These are phyloP conservation scores for Uloborus plumipes DNA, from an alignment of 2,888 invertebrate species.

Conservation along the genomic window DNA sequence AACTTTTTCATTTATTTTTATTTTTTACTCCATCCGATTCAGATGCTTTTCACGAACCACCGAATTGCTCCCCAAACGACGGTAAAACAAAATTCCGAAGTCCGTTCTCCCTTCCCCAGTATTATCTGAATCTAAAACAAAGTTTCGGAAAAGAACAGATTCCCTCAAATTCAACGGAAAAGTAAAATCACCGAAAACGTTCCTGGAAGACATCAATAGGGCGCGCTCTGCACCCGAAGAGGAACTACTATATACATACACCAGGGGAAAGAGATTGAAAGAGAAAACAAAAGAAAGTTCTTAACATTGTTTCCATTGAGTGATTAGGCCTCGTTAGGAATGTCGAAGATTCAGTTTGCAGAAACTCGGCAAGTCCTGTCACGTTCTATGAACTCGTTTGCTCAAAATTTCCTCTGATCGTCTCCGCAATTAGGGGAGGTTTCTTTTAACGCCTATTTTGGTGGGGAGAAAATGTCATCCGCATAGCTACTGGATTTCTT, in stretches of 20 bases:
- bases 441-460: constrained; percentile 5
- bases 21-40: no score
- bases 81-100: no score
- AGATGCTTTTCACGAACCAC: no score
- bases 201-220: neutral
- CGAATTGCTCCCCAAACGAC: no score
- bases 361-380: constrained; percentile 29
- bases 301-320: constrained; percentile 54
- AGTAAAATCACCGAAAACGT: no score
- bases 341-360: constrained; percentile 1
- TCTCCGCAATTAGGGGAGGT: constrained; percentile 29
- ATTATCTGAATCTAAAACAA: no score
- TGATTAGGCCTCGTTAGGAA: constrained; percentile 59
- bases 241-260: no score
- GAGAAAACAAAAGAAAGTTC: constrained; percentile 20
- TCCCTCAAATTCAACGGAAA: neutral
- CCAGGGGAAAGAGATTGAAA: no score
- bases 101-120: no score
- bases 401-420: constrained; percentile 24
- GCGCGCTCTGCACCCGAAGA: neutral
- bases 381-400: constrained; percentile 43
- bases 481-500: no score
- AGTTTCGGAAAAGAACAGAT: neutral
- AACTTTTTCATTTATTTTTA: no score
- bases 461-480: no score